These are phyloP conservation scores for Periophthalmus modestus DNA, from an alignment of 2,113 vertebrate species.

Conservation along the genomic window DNA sequence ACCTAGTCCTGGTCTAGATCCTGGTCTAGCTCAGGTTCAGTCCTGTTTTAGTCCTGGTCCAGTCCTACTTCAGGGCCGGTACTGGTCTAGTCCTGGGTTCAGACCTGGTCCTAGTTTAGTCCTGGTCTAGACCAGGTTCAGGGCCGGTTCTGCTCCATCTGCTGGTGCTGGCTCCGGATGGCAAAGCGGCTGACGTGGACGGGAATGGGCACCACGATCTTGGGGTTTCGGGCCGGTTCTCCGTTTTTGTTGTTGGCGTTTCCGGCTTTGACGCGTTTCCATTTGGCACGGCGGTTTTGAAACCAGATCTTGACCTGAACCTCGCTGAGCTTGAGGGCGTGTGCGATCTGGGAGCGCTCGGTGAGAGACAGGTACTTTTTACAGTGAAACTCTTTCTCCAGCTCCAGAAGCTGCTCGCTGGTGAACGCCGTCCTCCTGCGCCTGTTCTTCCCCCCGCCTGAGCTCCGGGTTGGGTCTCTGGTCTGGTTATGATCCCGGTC, in stretches of 20 bases:
- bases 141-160: conserved; percentile 94
- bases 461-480: conserved; percentile 19
- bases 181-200: conserved; percentile 98
- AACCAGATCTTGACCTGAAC: conserved; percentile 99
- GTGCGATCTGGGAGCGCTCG: conserved; percentile 97
- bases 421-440: conserved; percentile 93
- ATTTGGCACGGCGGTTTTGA: conserved; percentile 97
- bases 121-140: conserved; percentile 35
- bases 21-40: background rate
- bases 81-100: background rate
- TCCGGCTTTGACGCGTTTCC: conserved; percentile 98
- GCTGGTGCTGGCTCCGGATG: conserved; percentile 97
- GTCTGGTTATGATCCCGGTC: conserved; percentile 82
- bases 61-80: background rate
- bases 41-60: too few relatives aligned
- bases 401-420: conserved; percentile 96
- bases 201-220: conserved; percentile 97
- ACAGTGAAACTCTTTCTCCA: conserved; percentile 98
- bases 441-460: conserved; percentile 67
- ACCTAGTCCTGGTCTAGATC: background rate
- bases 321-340: conserved; percentile 96
- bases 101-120: background rate
- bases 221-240: conserved; percentile 94
- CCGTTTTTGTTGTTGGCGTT: conserved; percentile 98
- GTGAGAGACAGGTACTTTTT: conserved; percentile 98